Percentiles rank a stretch among this genome's conserved stretches.
Evolutionary conservation across 2,113 vertebrate species (phyloP).

Genomic region (Stercorarius parasiticus): DNA sequence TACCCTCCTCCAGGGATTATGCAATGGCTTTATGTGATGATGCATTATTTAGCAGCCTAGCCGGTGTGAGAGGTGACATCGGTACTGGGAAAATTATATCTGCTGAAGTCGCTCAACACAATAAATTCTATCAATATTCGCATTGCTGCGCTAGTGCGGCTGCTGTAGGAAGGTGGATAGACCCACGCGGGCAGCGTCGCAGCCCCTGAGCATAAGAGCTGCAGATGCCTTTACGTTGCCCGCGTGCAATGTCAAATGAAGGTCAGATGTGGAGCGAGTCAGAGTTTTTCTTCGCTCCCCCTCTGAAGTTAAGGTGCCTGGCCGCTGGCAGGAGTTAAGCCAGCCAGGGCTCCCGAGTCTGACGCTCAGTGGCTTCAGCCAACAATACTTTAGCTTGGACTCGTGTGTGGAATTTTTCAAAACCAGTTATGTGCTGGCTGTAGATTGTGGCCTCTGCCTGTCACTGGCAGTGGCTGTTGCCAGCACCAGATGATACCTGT

Average conservation of each 20-base stretch:
- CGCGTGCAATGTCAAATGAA: accelerated
- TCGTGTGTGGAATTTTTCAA: not conserved
- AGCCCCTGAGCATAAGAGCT: not conserved
- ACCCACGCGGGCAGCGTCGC: not conserved
- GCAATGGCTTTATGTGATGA: not conserved
- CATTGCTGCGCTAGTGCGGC: not conserved
- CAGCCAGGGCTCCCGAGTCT: accelerated
- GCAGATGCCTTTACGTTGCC: not conserved
- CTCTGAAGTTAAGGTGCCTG: too few species aligned
- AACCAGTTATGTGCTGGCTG: not conserved
- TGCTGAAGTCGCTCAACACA: not conserved
- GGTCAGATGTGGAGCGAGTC: not conserved
- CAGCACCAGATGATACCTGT: accelerated
- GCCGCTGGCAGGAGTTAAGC: too few species aligned
- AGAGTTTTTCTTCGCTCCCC: not conserved
- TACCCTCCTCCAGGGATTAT: not conserved
- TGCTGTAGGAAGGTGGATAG: not conserved
- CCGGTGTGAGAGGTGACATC: too few species aligned
- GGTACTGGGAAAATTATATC: accelerated
- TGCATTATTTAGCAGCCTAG: not conserved
- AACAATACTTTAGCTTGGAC: not conserved
- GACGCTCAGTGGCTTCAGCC: not conserved
- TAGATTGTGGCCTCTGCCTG: too few species aligned
- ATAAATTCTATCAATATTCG: too few species aligned
- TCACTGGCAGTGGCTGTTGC: too few species aligned